Conservation (phyloP, 2,113 vertebrate genomes). For the Narcine bancroftii region DNA sequence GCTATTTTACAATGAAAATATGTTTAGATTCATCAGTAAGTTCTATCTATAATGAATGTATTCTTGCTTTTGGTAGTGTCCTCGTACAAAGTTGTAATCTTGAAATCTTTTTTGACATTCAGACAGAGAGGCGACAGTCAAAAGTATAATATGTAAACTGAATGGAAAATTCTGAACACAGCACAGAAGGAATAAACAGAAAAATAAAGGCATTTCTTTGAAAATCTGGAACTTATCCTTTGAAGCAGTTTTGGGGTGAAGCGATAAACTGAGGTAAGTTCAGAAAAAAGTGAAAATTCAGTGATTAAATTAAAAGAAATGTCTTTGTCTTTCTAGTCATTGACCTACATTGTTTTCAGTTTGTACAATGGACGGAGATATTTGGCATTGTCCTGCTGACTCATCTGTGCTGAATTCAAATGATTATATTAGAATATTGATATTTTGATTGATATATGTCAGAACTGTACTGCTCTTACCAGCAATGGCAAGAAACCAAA, state of each 20-base stretch:
- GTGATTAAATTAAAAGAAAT: not conserved
- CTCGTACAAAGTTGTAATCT: slow-evolving; percentile 2
- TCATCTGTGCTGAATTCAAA: not conserved
- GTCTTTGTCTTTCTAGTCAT: not conserved
- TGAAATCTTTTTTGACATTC: slow-evolving; percentile 4
- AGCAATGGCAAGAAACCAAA: not conserved
- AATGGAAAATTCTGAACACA: slow-evolving; percentile 19
- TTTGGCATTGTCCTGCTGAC: slow-evolving; percentile 6
- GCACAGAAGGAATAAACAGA: slow-evolving; percentile 15
- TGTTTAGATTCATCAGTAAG: not conserved
- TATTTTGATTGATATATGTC: not conserved
- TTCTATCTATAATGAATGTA: no score
- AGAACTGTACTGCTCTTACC: not conserved
- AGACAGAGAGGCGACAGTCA: slow-evolving; percentile 20
- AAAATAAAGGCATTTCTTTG: not conserved
- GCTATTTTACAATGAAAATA: not conserved
- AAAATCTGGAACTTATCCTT: not conserved
- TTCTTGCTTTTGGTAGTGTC: not conserved
- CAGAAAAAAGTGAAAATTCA: not conserved
- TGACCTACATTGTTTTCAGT: not conserved
- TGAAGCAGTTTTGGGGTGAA: not conserved
- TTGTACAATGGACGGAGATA: not conserved
- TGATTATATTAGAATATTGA: not conserved
- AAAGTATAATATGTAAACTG: not conserved
- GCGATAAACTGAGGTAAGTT: slow-evolving; percentile 8